Conservation (phyloP, 2,888 invertebrate species). For the Brachypterus glaber region DNA sequence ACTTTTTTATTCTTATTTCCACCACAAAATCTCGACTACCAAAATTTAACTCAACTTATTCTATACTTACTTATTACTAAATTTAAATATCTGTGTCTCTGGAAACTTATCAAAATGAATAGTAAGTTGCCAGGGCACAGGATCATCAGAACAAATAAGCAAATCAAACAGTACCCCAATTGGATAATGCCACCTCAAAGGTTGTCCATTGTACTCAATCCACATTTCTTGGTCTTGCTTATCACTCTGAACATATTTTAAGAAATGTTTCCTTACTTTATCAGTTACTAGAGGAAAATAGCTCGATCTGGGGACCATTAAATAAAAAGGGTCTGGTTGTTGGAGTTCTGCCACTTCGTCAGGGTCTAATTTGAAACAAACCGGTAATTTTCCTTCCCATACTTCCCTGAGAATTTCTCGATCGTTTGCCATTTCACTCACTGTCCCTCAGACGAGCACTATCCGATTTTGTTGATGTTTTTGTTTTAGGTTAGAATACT, state of each 20-base stretch:
- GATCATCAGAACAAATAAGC: slow-evolving; percentile 50
- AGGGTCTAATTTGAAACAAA: slow-evolving; percentile 81
- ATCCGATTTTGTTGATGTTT: too few relatives aligned
- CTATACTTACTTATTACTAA: slow-evolving; percentile 68
- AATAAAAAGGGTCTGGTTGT: slow-evolving; percentile 84
- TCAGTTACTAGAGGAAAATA: slow-evolving; percentile 93
- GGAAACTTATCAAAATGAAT: slow-evolving; percentile 95
- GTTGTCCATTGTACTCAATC: slow-evolving; percentile 86
- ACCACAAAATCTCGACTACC: too few relatives aligned
- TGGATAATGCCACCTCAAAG: slow-evolving; percentile 82
- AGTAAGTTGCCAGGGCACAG: slow-evolving; percentile 86
- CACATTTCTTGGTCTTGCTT: slow-evolving; percentile 84
- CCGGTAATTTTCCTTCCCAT: slow-evolving; percentile 92
- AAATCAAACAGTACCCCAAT: slow-evolving; percentile 91
- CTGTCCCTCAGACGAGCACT: too few relatives aligned
- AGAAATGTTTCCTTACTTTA: slow-evolving; percentile 87
- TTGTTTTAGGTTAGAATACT: too few relatives aligned
- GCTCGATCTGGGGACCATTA: slow-evolving; percentile 87
- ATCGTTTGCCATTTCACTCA: slow-evolving; percentile 89
- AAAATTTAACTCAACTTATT: slow-evolving; percentile 2
- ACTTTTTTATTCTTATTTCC: too few relatives aligned
- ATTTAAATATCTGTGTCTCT: slow-evolving; percentile 76
- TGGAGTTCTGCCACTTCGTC: slow-evolving; percentile 84
- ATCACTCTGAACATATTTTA: slow-evolving; percentile 69
- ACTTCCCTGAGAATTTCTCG: slow-evolving; percentile 88